Percentiles rank a stretch among this genome's conserved stretches.
phyloP scores from a whole-genome alignment of 2,888 invertebrate species.

The Tiliacea citrago region DNA sequence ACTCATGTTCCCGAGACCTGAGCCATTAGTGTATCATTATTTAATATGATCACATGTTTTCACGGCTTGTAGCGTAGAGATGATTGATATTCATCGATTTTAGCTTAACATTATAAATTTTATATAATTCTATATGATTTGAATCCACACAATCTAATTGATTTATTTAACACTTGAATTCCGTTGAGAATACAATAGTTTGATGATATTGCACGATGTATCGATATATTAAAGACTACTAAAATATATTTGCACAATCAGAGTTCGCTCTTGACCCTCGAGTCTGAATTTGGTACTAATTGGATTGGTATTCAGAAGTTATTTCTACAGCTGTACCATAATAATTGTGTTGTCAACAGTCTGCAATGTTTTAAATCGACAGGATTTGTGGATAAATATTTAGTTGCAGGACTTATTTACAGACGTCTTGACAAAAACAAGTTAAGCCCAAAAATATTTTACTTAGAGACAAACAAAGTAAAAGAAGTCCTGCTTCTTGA shows the following conservation, averaged over 20 bases:
- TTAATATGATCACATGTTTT: conserved; percentile 41
- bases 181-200: conserved; percentile 10
- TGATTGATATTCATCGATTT: conserved; percentile 33
- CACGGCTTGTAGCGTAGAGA: conserved; percentile 9
- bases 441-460: neutral
- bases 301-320: neutral
- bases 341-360: conserved; percentile 13
- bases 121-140: conserved; percentile 26
- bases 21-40: conserved; percentile 22
- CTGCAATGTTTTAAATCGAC: neutral
- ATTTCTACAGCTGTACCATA: neutral
- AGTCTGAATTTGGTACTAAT: neutral
- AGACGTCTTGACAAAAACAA: conserved; percentile 2
- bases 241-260: conserved; percentile 4
- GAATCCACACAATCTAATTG: conserved; percentile 7
- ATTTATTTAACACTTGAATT: neutral
- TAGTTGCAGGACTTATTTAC: conserved; percentile 15
- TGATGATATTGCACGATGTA: neutral
- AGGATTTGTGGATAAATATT: conserved; percentile 10
- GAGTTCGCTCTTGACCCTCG: neutral
- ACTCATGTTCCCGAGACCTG: conserved; percentile 17
- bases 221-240: neutral
- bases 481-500: neutral
- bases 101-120: conserved; percentile 18
- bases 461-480: neutral